Evolutionary conservation across 1,140 invertebrate species (phyloP), one percentile per base, ranked within the genome.

Genomic region (Leptopilina clavipes): DNA sequence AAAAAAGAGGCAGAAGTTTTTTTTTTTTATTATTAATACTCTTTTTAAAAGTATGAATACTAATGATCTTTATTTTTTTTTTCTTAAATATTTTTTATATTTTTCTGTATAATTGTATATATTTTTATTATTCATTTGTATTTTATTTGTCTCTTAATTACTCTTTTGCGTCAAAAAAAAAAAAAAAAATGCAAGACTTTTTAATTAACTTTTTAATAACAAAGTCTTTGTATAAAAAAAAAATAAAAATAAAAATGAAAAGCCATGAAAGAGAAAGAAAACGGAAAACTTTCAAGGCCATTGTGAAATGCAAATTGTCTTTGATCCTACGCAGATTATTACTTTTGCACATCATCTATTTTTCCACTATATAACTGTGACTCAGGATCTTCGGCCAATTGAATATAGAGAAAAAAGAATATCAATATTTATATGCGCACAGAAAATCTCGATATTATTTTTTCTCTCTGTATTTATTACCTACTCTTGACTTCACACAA

Each of bases 261-360:
- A 65, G 18, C 19, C 37, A 6, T 40, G 5, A 40, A 40, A 40
- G 19, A 37, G 56, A 31, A n/a, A 65, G 14, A 65, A 65, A 65
- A 37, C 14, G 59, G 25, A 65, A 65, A 37, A 37, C 14, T 65
- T 65, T 31, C 59, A 65, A 14, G 59, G 59, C n/a, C 59, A 65
- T 6, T 22, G 59, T 37, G 59, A 65, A 31, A 65, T 65, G 22
- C n/a, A 31, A 12, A 65, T 65, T 65, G 22, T n/a, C 59, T 65
- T 65, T 65, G 19, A 65, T 65, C 25, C 59, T 65, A 65, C 12
- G 59, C 59, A 65, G 19, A 65, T 65, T 65, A 65, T 65, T 37
- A 14, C 59, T 65, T 65, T 3, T 65, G 59, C 6, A 11, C 1
- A 65, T n/a, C n/a, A n/a, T 65, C 25, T 31, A 31, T 31, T 65